Evolutionary conservation across 2,797 vertebrate species (phyloP).

Genomic region (Syngnathus rostellatus): DNA sequence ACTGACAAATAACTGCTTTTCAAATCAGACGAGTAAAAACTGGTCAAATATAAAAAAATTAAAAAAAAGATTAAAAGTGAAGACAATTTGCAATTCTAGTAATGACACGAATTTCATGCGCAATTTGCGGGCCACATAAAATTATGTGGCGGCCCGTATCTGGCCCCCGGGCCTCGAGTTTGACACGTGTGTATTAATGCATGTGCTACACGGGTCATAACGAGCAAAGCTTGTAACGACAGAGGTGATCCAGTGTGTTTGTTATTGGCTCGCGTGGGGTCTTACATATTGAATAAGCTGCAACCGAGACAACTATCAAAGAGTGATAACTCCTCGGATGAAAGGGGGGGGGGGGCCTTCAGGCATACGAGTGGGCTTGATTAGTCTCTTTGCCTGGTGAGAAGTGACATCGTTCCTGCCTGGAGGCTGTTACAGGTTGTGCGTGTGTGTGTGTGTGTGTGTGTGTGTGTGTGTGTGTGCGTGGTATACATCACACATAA

Average conservation of each 20-base stretch:
- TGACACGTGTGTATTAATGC: constrained; percentile 46
- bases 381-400: constrained; percentile 62
- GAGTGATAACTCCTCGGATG: constrained; percentile 60
- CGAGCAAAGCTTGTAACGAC: constrained; percentile 35
- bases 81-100: too few species aligned
- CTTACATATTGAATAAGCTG: constrained; percentile 58
- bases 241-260: constrained; percentile 57
- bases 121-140: too few species aligned
- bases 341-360: constrained; percentile 34
- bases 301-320: constrained; percentile 60
- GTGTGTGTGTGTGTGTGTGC: background rate
- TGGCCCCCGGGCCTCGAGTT: too few species aligned
- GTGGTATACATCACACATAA: constrained; percentile 19
- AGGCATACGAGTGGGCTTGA: constrained; percentile 57
- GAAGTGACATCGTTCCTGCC: constrained; percentile 65
- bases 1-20: too few species aligned
- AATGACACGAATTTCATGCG: too few species aligned
- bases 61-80: too few species aligned
- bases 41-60: too few species aligned
- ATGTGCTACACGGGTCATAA: constrained; percentile 37
- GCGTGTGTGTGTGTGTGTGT: constrained; percentile 1
- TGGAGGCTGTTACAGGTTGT: constrained; percentile 50
- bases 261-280: constrained; percentile 39
- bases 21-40: too few species aligned
- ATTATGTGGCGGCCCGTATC: too few species aligned